Base-by-base conservation (phyloP, 2,888 invertebrate species). In the Byasa hedistus region DNA sequence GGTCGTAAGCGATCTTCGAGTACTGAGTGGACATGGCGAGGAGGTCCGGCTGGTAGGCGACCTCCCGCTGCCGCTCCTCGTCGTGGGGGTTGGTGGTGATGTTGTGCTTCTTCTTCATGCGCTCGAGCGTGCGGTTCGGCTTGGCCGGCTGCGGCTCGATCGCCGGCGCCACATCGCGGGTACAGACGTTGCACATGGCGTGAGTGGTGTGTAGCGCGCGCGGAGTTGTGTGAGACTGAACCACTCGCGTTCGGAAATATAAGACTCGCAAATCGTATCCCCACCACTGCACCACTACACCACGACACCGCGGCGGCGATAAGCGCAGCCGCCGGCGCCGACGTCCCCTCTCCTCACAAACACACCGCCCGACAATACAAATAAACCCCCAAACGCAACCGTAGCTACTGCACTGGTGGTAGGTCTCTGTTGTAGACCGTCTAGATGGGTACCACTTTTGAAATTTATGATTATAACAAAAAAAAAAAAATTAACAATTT, bases 11-110 rank as follows among this genome's bases (percentile, higher is more conserved):
- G 19, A 85, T 68, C 73, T 88, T 92, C 69, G 91, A 90, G 71
- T 83, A 85, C 69, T 90, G 86, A 0, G 92, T 93, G 69, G 91
- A 91, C 27, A 90, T 76, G 0, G 92, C 86, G 23, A 93, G 84
- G 36, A 92, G 82, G 71, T 93, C 92, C 22, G 86, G 91, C 79
- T 84, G 90, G 79, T 86, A 92, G 7, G 76, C 87, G 65, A 87
- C 86, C 73, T 82, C 85, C 76, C 79, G 85, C 81, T 85, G 84
- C 64, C 81, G 86, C 67, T 85, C 84, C 3, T 77, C 79, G 69
- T 81, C 79, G 32, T 72, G 72, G 4, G 90, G 91, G 61, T 90
- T 83, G 2, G 89, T 91, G 56, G 80, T 76, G 61, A 91, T 85
- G 64, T 88, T 89, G 71, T 92, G 92, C 73, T 91, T 91, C 69